Conservation (phyloP, 2,888 invertebrate species). For the Drosophila merina region DNA sequence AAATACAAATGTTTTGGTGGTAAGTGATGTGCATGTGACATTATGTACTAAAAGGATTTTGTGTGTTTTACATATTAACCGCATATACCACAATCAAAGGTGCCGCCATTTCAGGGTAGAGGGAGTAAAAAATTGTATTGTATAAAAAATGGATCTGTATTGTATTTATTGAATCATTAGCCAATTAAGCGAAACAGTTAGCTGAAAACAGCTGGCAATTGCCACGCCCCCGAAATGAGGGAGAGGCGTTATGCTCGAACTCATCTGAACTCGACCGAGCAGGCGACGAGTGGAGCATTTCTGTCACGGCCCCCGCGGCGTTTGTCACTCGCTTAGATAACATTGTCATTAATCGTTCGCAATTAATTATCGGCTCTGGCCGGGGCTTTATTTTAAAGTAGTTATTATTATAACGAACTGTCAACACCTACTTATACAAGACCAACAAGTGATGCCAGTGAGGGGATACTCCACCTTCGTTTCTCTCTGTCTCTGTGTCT, state of each 20-base stretch:
- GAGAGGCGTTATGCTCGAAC: slow-evolving; percentile 49
- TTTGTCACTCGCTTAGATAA: slow-evolving; percentile 67
- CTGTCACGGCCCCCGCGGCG: slow-evolving; percentile 30
- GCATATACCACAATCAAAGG: slow-evolving; percentile 27
- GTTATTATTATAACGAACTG: slow-evolving; percentile 73
- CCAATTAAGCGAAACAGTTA: slow-evolving; percentile 58
- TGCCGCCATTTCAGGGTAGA: slow-evolving; percentile 8
- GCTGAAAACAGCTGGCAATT: slow-evolving; percentile 33
- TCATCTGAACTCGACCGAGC: slow-evolving; percentile 57
- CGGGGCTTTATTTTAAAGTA: slow-evolving; percentile 60
- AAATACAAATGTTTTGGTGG: slow-evolving; percentile 54
- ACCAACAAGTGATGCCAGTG: slow-evolving; percentile 18
- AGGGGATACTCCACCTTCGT: background rate
- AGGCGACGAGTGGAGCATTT: slow-evolving; percentile 30
- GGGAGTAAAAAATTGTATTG: background rate
- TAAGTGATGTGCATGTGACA: slow-evolving; percentile 50
- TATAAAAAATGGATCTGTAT: slow-evolving; percentile 28
- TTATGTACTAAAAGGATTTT: slow-evolving; percentile 67
- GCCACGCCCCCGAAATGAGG: slow-evolving; percentile 47
- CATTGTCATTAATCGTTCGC: slow-evolving; percentile 69
- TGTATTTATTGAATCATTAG: slow-evolving; percentile 49
- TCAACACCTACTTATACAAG: slow-evolving; percentile 66
- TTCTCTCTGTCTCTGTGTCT: background rate
- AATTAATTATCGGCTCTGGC: slow-evolving; percentile 65
- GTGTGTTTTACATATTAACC: slow-evolving; percentile 41